Evolutionary conservation across 2,113 vertebrate genomes (phyloP).

Genomic region (Sphyrna mokarran): DNA sequence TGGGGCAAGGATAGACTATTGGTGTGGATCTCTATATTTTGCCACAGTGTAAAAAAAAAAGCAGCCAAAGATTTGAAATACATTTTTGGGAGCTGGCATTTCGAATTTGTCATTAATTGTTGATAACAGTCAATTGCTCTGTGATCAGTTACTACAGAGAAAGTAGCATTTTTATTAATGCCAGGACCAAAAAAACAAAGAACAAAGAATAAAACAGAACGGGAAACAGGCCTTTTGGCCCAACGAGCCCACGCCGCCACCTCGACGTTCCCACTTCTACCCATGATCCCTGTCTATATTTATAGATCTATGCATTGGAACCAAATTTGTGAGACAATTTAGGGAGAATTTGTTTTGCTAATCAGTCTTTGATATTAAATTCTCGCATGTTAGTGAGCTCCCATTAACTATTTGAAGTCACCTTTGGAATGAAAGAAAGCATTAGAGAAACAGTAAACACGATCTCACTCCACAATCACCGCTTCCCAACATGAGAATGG

Average conservation of each 20-base stretch:
- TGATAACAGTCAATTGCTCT: not conserved
- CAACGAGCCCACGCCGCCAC: too few relatives aligned
- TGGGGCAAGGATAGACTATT: not conserved
- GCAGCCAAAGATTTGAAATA: not conserved
- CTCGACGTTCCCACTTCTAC: too few relatives aligned
- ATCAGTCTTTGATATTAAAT: not conserved
- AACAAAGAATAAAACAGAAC: too few relatives aligned
- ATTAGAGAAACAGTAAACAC: not conserved
- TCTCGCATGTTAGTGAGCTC: not conserved
- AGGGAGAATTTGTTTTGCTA: too few relatives aligned
- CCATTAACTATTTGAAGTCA: not conserved
- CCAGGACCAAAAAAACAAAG: too few relatives aligned
- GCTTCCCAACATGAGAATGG: not conserved
- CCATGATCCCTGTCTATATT: too few relatives aligned
- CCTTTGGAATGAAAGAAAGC: not conserved
- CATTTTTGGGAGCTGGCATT: not conserved
- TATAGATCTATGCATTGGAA: too few relatives aligned
- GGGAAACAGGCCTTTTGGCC: too few relatives aligned
- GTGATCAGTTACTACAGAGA: not conserved
- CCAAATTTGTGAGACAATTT: too few relatives aligned
- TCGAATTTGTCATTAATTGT: not conserved
- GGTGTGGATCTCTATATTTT: not conserved
- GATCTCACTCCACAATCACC: not conserved
- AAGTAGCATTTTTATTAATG: not conserved
- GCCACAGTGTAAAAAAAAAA: not conserved